These are phyloP conservation scores for Magallana nippona DNA, from an alignment of 2,888 invertebrate species.

Conservation along the genomic window DNA sequence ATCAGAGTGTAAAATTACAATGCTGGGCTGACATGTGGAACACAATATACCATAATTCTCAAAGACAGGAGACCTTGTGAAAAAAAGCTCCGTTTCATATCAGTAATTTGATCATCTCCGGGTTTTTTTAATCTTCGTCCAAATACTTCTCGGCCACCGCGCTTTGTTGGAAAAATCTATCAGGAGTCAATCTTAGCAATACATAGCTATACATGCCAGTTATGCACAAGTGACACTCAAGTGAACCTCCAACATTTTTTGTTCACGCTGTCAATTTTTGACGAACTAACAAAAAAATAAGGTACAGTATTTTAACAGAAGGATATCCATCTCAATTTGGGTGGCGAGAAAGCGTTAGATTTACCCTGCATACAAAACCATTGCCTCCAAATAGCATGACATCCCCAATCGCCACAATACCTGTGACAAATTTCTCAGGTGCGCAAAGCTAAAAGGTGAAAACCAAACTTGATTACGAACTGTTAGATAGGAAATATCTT, in stretches of 20 bases:
- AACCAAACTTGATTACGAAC: conserved; percentile 7
- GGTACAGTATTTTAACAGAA: conserved; percentile 5
- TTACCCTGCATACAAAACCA: conserved; percentile 9
- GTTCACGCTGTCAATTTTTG: conserved; percentile 11
- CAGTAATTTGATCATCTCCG: not conserved
- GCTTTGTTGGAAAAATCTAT: conserved; percentile 21
- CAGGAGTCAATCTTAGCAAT: not conserved
- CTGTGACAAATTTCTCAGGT: conserved; percentile 15
- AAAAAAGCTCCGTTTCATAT: conserved; percentile 19
- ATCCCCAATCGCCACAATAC: not conserved
- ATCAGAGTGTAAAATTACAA: conserved; percentile 22
- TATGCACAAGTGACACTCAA: conserved; percentile 27
- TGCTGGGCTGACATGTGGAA: not conserved
- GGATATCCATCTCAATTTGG: conserved; percentile 21
- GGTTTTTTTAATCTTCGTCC: not conserved
- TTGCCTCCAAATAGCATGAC: not conserved
- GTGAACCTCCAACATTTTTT: conserved; percentile 20
- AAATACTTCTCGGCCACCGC: conserved; percentile 7
- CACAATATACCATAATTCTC: conserved; percentile 24
- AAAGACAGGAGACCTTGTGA: conserved; percentile 11
- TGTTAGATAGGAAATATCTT: conserved; percentile 27
- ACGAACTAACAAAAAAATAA: conserved; percentile 4
- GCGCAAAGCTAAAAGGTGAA: not conserved
- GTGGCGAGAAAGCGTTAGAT: conserved; percentile 8
- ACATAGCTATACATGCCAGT: not conserved